A percentile compares a stretch with the other conserved stretches of the same genome.
Evolutionary conservation across 2,113 vertebrate species (phyloP).

Genomic region (Calonectris borealis): DNA sequence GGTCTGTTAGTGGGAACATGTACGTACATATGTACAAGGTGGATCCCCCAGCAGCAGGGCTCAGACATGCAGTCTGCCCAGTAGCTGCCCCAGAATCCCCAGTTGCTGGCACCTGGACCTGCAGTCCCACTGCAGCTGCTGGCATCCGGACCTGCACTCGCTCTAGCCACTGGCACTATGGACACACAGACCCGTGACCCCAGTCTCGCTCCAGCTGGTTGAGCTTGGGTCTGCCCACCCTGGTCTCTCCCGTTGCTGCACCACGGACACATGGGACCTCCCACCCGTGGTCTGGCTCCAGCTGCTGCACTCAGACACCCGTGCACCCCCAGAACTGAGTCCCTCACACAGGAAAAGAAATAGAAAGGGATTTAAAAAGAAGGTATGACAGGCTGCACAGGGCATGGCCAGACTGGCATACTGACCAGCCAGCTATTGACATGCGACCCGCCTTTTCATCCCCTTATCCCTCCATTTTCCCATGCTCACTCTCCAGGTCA

Average conservation of each 20-base stretch:
- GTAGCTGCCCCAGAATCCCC: not conserved
- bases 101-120: too few species aligned
- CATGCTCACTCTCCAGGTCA: not conserved
- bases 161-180: rapidly evolving
- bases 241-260: too few species aligned
- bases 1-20: not conserved
- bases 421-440: not conserved
- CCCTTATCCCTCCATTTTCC: not conserved
- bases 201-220: not conserved
- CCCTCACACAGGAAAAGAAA: not conserved
- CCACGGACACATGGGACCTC: too few species aligned
- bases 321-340: rapidly evolving
- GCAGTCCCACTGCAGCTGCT: not conserved
- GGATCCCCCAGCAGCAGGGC: not conserved
- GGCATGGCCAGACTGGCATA: not conserved
- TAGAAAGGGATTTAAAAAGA: not conserved
- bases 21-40: rapidly evolving
- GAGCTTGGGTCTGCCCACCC: not conserved
- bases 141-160: not conserved
- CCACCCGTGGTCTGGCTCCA: rapidly evolving
- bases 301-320: not conserved
- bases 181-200: rapidly evolving
- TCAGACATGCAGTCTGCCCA: not conserved
- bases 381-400: not conserved
- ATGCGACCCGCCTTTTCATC: not conserved